Evolutionary conservation across 1,140 invertebrate species (phyloP), one percentile per base, ranked within the genome.

Genomic region (Drosophila triauraria): DNA sequence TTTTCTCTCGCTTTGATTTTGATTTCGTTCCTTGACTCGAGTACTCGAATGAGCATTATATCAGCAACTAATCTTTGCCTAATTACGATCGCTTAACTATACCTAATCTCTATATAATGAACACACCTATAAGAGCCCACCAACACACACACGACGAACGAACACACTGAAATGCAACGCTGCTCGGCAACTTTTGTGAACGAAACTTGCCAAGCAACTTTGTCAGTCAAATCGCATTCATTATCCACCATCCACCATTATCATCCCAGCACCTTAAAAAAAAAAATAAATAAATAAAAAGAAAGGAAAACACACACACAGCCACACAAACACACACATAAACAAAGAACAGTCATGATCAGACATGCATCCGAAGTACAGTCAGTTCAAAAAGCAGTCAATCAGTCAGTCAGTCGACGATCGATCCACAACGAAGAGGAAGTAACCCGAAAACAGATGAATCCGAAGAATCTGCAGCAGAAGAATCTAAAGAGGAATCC

Each of bases 41-140:
- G 48, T 71, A 78, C 75, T 81, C 78, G 80, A 82, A 82, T 82
- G 80, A 84, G 81, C 81, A 84, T 84, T 81, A 60, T 85, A 63
- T 62, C 79, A 81, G 62, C 83, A 81, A 80, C 56, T 80, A 75
- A 58, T 75, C 71, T 76, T 83, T 82, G 75, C 75, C 75, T 84
- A 78, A 72, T 84, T 80, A 51, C 78, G 78, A 80, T 83, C 72
- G 82, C 82, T 84, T 85, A 77, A 68, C 59, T 85, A 81, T 78
- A 81, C 78, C 79, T 80, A 81, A 63, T 70, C 65, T 82, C 60
- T 75, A 83, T 70, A 72, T 78, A 38, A 69, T 50, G 23, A 53
- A 53, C 47, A 44, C 62, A 78, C 44, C 40, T 68, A 62, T 74
- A 46, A 47, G 5, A 25, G 48, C 44, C 25, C 12, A 13, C 5